Evolutionary conservation across 2,113 vertebrate genomes (phyloP).

Genomic region (Ochotona curzoniae): DNA sequence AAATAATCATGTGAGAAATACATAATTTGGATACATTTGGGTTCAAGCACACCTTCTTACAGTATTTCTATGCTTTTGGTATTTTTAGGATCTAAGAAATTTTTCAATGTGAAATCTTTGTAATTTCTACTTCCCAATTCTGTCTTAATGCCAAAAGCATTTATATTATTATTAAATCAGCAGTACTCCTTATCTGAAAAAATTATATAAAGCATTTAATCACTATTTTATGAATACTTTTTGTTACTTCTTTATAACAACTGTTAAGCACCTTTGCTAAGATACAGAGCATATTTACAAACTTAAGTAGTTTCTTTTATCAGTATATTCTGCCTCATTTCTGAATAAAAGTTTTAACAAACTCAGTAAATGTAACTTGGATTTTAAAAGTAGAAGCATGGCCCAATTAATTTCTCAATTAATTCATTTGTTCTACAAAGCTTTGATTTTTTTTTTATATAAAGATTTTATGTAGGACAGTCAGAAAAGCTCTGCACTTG

Average conservation of each 20-base stretch:
- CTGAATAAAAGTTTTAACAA: slow-evolving; percentile 50
- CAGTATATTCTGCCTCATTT: slow-evolving; percentile 17
- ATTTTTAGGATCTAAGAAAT: neutral
- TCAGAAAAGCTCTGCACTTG: slow-evolving; percentile 59
- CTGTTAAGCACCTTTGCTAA: slow-evolving; percentile 11
- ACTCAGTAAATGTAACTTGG: slow-evolving; percentile 59
- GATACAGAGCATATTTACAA: slow-evolving; percentile 29
- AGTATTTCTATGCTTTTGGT: slow-evolving; percentile 5
- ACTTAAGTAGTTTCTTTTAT: neutral
- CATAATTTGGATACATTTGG: neutral
- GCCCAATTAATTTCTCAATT: slow-evolving; percentile 76
- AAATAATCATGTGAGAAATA: too few relatives aligned
- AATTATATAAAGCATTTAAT: neutral
- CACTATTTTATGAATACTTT: slow-evolving; percentile 29
- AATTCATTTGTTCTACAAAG: slow-evolving; percentile 78
- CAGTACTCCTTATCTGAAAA: neutral
- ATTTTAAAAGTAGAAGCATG: slow-evolving; percentile 79
- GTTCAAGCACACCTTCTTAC: neutral
- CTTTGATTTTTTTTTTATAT: slow-evolving; percentile 70
- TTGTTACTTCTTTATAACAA: neutral
- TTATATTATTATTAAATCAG: neutral
- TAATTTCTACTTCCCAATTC: neutral
- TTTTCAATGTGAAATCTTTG: slow-evolving; percentile 19
- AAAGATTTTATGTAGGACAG: slow-evolving; percentile 76
- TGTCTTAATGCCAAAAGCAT: neutral